Evolutionary conservation across 37 sponge, comb jelly and placozoan genomes (phyloP), one percentile per base, ranked within the genome.

Genomic region (Halichondria panicea): DNA sequence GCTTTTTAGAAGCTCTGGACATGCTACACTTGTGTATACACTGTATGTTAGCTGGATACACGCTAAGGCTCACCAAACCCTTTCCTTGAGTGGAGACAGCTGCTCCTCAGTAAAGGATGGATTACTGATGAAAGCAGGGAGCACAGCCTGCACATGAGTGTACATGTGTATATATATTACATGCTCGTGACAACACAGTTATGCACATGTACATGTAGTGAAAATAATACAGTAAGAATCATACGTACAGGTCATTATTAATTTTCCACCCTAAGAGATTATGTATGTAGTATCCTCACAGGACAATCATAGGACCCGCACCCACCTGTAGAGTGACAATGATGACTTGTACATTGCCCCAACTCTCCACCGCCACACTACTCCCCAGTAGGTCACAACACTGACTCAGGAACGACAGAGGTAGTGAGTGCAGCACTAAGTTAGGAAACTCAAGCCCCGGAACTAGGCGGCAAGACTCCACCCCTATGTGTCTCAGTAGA

Each of bases 401-500:
- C 56, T 88, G 88, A 71, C 77, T 31, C 59, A 88, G 68, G 68
- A 82, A 88, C 11, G 38, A 4, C 63, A 86, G 55, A 44, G 81
- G 67, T 21, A 86, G 87, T 11, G 38, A 69, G 61, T 79, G 81
- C 5, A 58, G 53, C 1, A 86, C 68, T 13, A 68, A 38, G 25
- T 36, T 43, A 1, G 48, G 54, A 43, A 71, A 70, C 6, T 77
- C 79, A 38, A 24, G 31, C 22, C 66, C 46, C 6, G 77, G 77
- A 4, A 63, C 71, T 42, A 82, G 61, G 5, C 78, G 78, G 53
- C 88, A 88, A 0, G 78, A 81, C 63, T 88, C 83, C 0, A 88
- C 73, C 38, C 88, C 88, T 43, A 81, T 73, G 72, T 88, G 88
- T 3, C 83, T 13, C 54, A 88, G 41, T 44, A 88, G 46, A 24